Base-by-base conservation (phyloP, 2,113 vertebrate genomes). In the Lophius piscatorius region DNA sequence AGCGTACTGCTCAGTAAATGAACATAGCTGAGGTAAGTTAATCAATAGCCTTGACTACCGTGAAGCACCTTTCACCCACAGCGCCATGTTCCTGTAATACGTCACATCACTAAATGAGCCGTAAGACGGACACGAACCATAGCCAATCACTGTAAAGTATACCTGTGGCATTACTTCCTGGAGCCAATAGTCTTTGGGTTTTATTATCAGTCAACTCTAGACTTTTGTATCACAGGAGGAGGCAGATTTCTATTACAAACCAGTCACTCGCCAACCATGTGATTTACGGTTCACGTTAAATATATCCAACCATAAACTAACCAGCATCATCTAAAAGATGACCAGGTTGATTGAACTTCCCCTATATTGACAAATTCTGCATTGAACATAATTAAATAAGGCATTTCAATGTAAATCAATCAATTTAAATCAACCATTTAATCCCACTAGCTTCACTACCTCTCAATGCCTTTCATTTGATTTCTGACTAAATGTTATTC, bases 31-130 rank as follows among this genome's bases (percentile, higher is more conserved):
- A 23, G 57, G 13, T 11, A 59, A 41, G 60, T 40, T 28, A 77
- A 66, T 73, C 60, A 60, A 77, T 52, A 70, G 58, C 57, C 42
- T 44, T 46, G 77, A 84, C 75, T 84, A 51, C 78, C 75, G 82
- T 59, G 76, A 85, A 84, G 79, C 82, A 56, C 57, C 80, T 83
- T 59, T 82, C 70, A 49, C 58, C 71, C 73, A 51, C 50, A 85
- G 83, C 91, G 92, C 90, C 91, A 93, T 93, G 84, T 91, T 92
- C 70, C 73, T 73, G 51, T 62, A 24, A 52, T 26, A 83, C 74
- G 65, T 86, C 74, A 87, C 78, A 56, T 73, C 74, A 69, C 65
- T 13, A 48, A 69, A 59, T 18, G 45, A 42, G 84, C 72, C 71
- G 83, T 65, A 17, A 44, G 11, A 84, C 17, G 48, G 83, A 76